Percentiles rank a stretch among this genome's conserved stretches.
Evolutionary conservation across 2,797 vertebrate species (phyloP).

Genomic region (Cyclura pinguis): DNA sequence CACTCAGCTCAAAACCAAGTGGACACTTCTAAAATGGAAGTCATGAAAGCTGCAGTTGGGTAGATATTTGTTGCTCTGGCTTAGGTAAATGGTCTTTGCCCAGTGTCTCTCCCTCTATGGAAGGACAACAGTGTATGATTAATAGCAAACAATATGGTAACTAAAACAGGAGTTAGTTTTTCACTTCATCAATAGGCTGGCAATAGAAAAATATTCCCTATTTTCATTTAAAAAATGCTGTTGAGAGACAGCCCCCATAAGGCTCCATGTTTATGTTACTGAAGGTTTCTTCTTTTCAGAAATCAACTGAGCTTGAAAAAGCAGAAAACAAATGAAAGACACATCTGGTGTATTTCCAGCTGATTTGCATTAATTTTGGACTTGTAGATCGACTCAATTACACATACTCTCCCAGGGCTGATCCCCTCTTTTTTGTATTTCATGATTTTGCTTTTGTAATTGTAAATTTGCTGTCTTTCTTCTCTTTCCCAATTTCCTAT

Average conservation of each 20-base stretch:
- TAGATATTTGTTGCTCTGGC: no score
- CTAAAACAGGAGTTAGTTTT: conserved; percentile 52
- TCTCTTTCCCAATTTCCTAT: conserved; percentile 72
- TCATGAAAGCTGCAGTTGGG: conserved; percentile 40
- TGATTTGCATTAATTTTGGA: conserved; percentile 78
- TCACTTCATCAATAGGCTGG: conserved; percentile 49
- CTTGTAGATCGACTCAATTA: conserved; percentile 79
- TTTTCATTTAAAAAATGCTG: conserved; percentile 61
- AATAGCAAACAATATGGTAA: conserved; percentile 29
- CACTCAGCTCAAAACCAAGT: conserved; percentile 48
- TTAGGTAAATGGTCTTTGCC: no score
- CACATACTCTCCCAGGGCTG: conserved; percentile 67
- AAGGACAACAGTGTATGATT: conserved; percentile 42
- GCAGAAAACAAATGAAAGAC: conserved; percentile 74
- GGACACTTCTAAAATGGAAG: conserved; percentile 56
- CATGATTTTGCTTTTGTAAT: conserved; percentile 61
- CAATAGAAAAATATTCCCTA: conserved; percentile 65
- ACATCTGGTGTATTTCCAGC: conserved; percentile 80
- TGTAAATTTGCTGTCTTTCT: conserved; percentile 73
- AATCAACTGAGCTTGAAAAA: conserved; percentile 79
- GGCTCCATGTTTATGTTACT: conserved; percentile 71
- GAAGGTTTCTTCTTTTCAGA: conserved; percentile 58
- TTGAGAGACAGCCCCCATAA: conserved; percentile 65
- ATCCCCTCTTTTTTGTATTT: conserved; percentile 41
- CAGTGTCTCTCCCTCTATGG: conserved; percentile 32